phyloP scores from a whole-genome alignment of 2,797 vertebrate genomes.

The Momotus momota region DNA sequence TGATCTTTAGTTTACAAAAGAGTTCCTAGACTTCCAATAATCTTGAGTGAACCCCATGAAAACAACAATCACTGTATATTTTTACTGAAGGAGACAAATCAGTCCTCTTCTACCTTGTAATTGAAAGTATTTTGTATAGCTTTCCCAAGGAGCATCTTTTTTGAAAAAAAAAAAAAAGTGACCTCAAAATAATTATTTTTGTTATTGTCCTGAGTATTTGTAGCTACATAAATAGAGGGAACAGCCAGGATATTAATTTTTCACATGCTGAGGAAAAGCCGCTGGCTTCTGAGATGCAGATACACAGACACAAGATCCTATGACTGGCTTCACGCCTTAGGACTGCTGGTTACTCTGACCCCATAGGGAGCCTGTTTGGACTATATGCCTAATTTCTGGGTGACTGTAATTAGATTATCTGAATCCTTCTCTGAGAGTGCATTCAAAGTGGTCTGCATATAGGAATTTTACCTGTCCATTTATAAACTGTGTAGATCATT shows the following conservation, averaged over 20 bases:
- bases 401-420: not conserved
- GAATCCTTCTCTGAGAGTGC: not conserved
- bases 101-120: not conserved
- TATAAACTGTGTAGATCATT: not conserved
- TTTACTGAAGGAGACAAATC: not conserved
- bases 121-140: not conserved
- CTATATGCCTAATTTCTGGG: not conserved
- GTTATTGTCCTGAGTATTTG: not conserved
- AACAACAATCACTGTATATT: not conserved
- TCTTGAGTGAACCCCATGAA: not conserved
- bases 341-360: not conserved
- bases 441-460: not conserved
- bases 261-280: not conserved
- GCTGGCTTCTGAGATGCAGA: not conserved
- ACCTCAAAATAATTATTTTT: not conserved
- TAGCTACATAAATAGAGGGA: not conserved
- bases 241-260: not conserved
- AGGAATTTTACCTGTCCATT: not conserved
- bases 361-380: not conserved
- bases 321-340: not conserved
- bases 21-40: not conserved
- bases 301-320: not conserved
- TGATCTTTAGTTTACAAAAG: not conserved
- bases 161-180: not conserved
- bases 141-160: not conserved